phyloP scores from a whole-genome alignment of 2,113 vertebrate genomes.

The Hystrix brachyura region DNA sequence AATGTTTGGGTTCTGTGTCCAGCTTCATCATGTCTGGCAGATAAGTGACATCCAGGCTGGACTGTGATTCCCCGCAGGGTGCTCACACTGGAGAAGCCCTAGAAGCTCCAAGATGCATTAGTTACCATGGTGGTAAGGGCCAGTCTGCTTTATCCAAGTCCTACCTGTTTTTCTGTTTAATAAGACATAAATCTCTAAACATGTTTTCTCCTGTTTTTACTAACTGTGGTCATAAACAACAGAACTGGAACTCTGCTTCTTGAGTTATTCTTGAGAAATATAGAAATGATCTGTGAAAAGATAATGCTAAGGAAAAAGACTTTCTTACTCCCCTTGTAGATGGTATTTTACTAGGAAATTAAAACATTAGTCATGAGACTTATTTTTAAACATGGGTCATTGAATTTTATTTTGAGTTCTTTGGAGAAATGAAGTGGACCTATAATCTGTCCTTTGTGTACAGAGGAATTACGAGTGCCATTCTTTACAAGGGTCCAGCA shows the following conservation, averaged over 20 bases:
- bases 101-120: not conserved
- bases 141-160: not conserved
- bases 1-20: not conserved
- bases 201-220: not conserved
- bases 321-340: not conserved
- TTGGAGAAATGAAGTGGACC: not conserved
- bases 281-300: not conserved
- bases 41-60: not conserved
- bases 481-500: not conserved
- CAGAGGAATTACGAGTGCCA: not conserved
- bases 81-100: not conserved
- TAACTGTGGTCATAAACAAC: not conserved
- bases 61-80: not conserved
- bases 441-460: not conserved
- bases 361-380: not conserved
- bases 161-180: not conserved
- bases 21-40: not conserved
- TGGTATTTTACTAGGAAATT: not conserved
- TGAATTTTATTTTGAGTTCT: not conserved
- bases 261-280: constrained; percentile 36
- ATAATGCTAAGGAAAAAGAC: not conserved
- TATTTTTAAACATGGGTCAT: not conserved
- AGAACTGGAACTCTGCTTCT: not conserved
- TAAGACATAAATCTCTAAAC: not conserved
- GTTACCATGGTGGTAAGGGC: not conserved